Evolutionary conservation across 2,113 vertebrate genomes (phyloP).

Genomic region (Corythaixoides concolor): DNA sequence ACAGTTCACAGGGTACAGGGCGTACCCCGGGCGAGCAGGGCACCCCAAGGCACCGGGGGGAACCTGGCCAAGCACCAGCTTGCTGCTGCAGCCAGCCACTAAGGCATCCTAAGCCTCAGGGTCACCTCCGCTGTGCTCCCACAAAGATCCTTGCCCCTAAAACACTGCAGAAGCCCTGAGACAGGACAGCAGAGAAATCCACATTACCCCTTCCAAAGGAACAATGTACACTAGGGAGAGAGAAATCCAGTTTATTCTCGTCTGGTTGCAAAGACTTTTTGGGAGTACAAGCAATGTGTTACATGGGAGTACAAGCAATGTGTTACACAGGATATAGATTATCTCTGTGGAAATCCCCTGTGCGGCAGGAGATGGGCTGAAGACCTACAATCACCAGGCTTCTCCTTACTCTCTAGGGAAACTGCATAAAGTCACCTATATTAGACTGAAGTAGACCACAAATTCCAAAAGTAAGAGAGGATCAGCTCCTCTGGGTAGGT

Average conservation of each 20-base stretch:
- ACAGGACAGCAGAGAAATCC: neutral
- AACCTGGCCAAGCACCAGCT: neutral
- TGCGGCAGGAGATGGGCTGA: neutral
- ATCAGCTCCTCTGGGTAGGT: neutral
- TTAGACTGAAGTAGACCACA: neutral
- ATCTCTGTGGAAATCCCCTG: neutral
- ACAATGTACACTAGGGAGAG: neutral
- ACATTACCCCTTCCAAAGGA: neutral
- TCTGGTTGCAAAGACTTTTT: neutral
- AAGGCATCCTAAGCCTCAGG: neutral
- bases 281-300: neutral
- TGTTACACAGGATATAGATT: neutral
- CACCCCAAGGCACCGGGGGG: neutral
- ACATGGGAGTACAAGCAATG: neutral
- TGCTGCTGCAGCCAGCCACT: neutral
- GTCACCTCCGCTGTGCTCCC: neutral
- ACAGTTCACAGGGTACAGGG: accelerated
- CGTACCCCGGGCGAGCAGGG: accelerated
- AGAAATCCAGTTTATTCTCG: neutral
- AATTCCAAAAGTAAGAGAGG: neutral
- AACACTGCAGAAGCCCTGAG: neutral
- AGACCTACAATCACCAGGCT: neutral
- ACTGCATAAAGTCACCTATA: neutral
- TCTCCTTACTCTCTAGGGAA: neutral
- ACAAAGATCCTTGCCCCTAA: neutral